phyloP scores from a whole-genome alignment of 2,797 vertebrate species.

The Artibeus lituratus region DNA sequence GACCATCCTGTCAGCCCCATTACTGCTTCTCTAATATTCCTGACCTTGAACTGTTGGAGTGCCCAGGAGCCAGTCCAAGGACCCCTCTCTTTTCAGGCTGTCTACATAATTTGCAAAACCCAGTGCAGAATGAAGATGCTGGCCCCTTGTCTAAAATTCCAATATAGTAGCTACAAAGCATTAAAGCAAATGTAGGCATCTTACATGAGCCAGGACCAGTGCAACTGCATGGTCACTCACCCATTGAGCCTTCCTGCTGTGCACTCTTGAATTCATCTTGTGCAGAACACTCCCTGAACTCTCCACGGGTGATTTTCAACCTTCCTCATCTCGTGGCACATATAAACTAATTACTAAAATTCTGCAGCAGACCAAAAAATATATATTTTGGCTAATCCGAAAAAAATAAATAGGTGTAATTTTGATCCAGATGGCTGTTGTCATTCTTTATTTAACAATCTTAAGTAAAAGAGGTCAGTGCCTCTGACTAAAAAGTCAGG shows the following conservation, averaged over 20 bases:
- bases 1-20: neutral
- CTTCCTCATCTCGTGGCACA: neutral
- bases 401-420: neutral
- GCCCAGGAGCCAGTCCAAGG: neutral
- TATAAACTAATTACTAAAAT: neutral
- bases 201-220: rapidly evolving
- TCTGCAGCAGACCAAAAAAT: neutral
- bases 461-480: neutral
- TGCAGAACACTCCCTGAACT: neutral
- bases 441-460: neutral
- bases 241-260: rapidly evolving
- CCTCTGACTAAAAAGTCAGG: neutral
- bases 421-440: neutral
- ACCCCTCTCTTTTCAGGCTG: neutral
- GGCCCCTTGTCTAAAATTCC: neutral
- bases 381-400: neutral
- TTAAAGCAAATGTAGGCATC: neutral
- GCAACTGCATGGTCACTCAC: neutral
- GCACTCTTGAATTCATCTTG: neutral
- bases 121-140: neutral
- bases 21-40: neutral
- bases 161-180: neutral
- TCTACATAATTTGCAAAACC: neutral
- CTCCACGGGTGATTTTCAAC: neutral
- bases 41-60: neutral